phyloP scores from a whole-genome alignment of 2,797 vertebrate species.

The Semotilus atromaculatus region DNA sequence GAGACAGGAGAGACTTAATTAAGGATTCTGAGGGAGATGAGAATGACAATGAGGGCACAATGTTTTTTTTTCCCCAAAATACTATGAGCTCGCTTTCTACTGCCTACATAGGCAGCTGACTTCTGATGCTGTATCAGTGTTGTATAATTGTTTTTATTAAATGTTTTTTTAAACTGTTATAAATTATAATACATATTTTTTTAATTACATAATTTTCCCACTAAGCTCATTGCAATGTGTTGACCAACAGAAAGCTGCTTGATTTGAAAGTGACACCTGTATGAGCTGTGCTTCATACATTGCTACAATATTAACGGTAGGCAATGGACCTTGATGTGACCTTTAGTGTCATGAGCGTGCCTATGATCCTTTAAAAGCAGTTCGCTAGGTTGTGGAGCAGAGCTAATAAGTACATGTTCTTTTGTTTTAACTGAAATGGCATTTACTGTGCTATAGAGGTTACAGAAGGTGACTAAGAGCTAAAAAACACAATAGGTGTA shows the following conservation, averaged over 20 bases:
- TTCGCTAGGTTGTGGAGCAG: not conserved
- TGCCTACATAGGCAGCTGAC: not conserved
- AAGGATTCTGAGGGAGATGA: slow-evolving; percentile 60
- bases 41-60: slow-evolving; percentile 9
- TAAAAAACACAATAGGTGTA: too few relatives aligned
- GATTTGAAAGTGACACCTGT: not conserved
- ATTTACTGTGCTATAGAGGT: slow-evolving; percentile 21
- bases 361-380: slow-evolving; percentile 5
- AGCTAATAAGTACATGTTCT: slow-evolving; percentile 9
- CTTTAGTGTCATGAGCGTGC: not conserved
- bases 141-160: not conserved
- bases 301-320: not conserved
- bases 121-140: not conserved
- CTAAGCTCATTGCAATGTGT: not conserved
- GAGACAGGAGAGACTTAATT: slow-evolving; percentile 64
- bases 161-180: not conserved
- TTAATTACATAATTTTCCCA: not conserved
- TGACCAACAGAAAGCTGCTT: not conserved
- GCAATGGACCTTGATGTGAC: not conserved
- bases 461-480: not conserved
- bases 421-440: slow-evolving; percentile 5
- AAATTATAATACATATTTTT: not conserved
- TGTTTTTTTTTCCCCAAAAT: not conserved
- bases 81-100: not conserved
- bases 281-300: not conserved